A percentile compares a stretch with the other conserved stretches of the same genome.
Conservation (phyloP, 1,140 invertebrate genomes). For the Drosophila sproati region DNA sequence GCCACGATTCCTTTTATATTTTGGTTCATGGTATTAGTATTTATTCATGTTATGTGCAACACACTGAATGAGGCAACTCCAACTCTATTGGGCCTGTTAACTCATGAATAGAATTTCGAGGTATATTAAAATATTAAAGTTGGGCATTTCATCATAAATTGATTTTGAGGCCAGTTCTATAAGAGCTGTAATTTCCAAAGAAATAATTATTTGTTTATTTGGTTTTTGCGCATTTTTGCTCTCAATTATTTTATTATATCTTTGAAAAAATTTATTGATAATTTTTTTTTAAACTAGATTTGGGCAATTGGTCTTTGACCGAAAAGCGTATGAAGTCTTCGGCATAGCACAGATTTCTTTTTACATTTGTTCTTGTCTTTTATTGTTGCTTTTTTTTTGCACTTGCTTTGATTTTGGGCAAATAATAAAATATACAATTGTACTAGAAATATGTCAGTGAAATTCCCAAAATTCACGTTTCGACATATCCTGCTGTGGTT, state of each 20-base stretch:
- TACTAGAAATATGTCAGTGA: conserved; percentile 80
- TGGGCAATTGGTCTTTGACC: background rate
- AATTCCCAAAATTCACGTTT: conserved; percentile 80
- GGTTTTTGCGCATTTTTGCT: too few relatives aligned
- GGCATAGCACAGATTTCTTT: background rate
- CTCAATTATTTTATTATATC: too few relatives aligned
- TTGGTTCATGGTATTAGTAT: conserved; percentile 1
- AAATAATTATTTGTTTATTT: too few relatives aligned
- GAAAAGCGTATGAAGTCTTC: conserved; percentile 1
- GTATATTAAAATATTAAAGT: background rate
- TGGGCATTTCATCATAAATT: background rate
- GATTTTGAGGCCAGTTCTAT: too few relatives aligned
- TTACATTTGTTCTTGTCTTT: conserved; percentile 15
- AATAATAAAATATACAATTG: conserved; percentile 81
- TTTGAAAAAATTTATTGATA: too few relatives aligned
- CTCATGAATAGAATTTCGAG: background rate
- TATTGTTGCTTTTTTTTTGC: conserved; percentile 17
- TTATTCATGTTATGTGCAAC: background rate
- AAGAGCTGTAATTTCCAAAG: too few relatives aligned
- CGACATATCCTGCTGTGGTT: conserved; percentile 68
- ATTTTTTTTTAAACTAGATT: too few relatives aligned
- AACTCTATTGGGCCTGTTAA: background rate
- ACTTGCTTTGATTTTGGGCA: conserved; percentile 70
- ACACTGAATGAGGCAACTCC: background rate
- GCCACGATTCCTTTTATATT: conserved; percentile 1